Conservation (phyloP, 2,797 vertebrate genomes). For the Chelonia mydas region DNA sequence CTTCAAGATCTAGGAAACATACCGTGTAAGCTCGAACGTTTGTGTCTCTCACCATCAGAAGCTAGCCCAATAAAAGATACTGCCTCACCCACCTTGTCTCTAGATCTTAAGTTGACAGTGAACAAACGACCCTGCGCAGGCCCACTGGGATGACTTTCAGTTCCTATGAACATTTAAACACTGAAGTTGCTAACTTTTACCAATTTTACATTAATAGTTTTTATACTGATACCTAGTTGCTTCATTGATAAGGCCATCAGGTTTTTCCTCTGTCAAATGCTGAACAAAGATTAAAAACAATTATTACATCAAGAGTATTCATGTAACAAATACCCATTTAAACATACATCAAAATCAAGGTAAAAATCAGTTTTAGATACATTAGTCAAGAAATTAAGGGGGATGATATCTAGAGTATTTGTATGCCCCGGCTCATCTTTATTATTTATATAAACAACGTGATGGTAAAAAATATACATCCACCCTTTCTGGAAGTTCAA, state of each 20-base stretch:
- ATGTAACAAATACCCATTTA: neutral
- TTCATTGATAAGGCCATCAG: constrained; percentile 92
- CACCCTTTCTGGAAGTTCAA: neutral
- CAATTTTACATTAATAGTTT: neutral
- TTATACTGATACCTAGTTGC: constrained; percentile 87
- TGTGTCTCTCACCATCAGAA: neutral
- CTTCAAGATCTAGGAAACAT: neutral
- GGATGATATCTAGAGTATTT: neutral
- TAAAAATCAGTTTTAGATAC: neutral
- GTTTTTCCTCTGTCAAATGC: constrained; percentile 93
- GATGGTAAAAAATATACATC: neutral
- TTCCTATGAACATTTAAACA: neutral
- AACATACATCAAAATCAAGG: neutral
- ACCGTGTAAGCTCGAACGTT: neutral
- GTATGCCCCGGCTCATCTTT: neutral
- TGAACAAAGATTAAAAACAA: constrained; percentile 74
- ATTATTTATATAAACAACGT: neutral
- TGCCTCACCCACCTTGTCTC: neutral
- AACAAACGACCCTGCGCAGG: neutral
- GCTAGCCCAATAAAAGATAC: neutral
- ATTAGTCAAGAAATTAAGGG: neutral
- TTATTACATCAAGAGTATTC: constrained; percentile 11
- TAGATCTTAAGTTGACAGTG: neutral
- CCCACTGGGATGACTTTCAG: neutral
- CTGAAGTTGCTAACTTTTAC: neutral